Evolutionary conservation across 2,888 invertebrate species (phyloP).

Genomic region (Malthinus seriepunctatus): DNA sequence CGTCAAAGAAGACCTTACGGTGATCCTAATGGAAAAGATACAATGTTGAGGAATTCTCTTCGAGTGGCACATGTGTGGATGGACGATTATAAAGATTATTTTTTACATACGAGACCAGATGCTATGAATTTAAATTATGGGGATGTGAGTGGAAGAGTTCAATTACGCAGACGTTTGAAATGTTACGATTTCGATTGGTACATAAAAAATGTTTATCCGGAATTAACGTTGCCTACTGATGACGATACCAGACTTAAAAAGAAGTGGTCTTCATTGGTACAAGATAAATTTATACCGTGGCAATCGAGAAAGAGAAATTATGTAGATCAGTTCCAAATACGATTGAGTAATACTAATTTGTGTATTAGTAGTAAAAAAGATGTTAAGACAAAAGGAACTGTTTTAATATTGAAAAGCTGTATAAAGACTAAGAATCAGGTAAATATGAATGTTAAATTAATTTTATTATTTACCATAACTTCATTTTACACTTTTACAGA

Average conservation of each 20-base stretch:
- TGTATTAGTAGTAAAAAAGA: constrained; percentile 82
- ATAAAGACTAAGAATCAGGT: constrained; percentile 74
- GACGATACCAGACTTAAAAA: constrained; percentile 59
- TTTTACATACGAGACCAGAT: constrained; percentile 68
- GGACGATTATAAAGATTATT: constrained; percentile 91
- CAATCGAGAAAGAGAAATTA: constrained; percentile 79
- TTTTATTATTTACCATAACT: too few species aligned
- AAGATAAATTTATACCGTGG: constrained; percentile 78
- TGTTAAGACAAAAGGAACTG: constrained; percentile 76
- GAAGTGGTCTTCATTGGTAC: constrained; percentile 65
- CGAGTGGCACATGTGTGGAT: constrained; percentile 96
- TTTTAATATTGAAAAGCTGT: constrained; percentile 73
- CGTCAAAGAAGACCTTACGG: constrained; percentile 92
- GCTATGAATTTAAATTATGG: constrained; percentile 69
- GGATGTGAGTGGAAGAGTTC: constrained; percentile 75
- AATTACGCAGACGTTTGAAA: constrained; percentile 71
- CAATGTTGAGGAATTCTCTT: constrained; percentile 88
- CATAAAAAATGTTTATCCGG: constrained; percentile 81
- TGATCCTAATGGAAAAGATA: constrained; percentile 78
- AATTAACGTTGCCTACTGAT: constrained; percentile 69
- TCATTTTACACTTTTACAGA: too few species aligned
- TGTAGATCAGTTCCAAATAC: constrained; percentile 72
- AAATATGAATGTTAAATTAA: constrained; percentile 12
- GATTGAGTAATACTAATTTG: constrained; percentile 70
- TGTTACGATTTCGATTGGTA: constrained; percentile 90